Percentiles rank a stretch among this genome's conserved stretches.
Evolutionary conservation across 1,140 invertebrate species (phyloP).

Genomic region (Diabrotica undecimpunctata): DNA sequence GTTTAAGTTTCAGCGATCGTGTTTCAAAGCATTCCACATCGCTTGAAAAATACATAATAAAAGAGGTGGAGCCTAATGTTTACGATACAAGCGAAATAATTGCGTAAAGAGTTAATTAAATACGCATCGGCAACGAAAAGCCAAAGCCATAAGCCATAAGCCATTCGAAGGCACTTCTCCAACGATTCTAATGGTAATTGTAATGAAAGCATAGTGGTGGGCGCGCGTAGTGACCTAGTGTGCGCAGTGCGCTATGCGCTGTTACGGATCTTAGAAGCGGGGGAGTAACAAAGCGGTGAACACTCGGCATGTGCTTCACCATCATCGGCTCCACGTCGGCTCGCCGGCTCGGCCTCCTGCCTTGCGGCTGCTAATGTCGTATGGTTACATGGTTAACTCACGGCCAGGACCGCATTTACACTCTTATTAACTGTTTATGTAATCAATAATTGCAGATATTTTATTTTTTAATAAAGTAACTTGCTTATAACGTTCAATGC

Average conservation of each 20-base stretch:
- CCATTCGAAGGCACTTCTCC: background rate
- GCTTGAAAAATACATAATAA: slow-evolving; percentile 7
- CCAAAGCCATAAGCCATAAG: background rate
- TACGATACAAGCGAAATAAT: slow-evolving; percentile 12
- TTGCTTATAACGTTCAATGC: too few species aligned
- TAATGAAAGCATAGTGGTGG: slow-evolving; percentile 23
- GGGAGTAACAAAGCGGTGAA: slow-evolving; percentile 35
- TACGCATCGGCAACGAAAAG: slow-evolving; percentile 14
- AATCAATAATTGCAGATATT: too few species aligned
- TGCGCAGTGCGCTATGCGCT: slow-evolving; percentile 39
- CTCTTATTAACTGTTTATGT: background rate
- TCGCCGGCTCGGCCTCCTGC: slow-evolving; percentile 26
- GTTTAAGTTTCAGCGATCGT: background rate
- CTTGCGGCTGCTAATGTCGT: slow-evolving; percentile 20
- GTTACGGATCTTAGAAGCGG: slow-evolving; percentile 34
- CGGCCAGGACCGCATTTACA: background rate
- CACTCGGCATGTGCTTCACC: slow-evolving; percentile 27
- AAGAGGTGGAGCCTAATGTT: slow-evolving; percentile 15
- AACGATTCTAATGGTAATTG: slow-evolving; percentile 18
- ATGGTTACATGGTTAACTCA: background rate
- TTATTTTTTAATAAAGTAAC: too few species aligned
- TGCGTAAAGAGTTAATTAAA: slow-evolving; percentile 20
- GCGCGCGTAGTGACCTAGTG: slow-evolving; percentile 37
- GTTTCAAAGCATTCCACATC: slow-evolving; percentile 1
- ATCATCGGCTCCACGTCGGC: slow-evolving; percentile 21